phyloP scores from a whole-genome alignment of 2,888 invertebrate species.

The Argyresthia albistria region DNA sequence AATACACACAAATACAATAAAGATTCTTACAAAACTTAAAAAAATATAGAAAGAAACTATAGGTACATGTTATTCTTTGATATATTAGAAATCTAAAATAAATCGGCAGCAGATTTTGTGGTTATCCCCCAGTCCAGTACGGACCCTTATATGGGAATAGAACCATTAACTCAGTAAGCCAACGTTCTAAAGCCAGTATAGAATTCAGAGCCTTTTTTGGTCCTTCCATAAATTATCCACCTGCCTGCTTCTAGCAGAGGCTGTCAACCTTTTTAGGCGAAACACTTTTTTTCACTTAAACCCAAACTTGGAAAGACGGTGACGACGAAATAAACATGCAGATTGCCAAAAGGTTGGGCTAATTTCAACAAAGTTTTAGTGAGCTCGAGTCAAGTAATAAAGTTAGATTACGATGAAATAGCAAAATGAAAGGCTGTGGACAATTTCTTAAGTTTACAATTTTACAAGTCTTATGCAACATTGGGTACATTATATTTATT shows the following conservation, averaged over 20 bases:
- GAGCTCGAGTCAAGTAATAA: not conserved
- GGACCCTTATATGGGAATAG: not conserved
- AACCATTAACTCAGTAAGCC: not conserved
- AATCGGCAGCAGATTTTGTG: no score
- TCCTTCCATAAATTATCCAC: conserved; percentile 2
- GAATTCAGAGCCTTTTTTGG: not conserved
- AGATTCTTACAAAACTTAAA: no score
- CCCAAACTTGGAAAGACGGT: not conserved
- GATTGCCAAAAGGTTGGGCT: not conserved
- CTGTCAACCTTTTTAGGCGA: not conserved
- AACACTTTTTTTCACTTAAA: not conserved
- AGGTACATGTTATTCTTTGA: no score
- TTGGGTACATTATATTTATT: no score
- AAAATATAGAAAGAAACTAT: no score
- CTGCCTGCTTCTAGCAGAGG: not conserved
- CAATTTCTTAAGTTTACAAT: no score
- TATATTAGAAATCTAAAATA: no score
- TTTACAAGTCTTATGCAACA: no score
- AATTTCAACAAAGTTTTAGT: not conserved
- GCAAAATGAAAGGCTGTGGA: not conserved
- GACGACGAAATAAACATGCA: not conserved
- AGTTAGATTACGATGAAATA: not conserved
- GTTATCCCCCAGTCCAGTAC: no score
- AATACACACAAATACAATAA: no score
- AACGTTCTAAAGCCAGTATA: not conserved